These are phyloP conservation scores for Apostichopus japonicus DNA, from an alignment of 35 echinoderm and acorn worm species.

Conservation along the genomic window DNA sequence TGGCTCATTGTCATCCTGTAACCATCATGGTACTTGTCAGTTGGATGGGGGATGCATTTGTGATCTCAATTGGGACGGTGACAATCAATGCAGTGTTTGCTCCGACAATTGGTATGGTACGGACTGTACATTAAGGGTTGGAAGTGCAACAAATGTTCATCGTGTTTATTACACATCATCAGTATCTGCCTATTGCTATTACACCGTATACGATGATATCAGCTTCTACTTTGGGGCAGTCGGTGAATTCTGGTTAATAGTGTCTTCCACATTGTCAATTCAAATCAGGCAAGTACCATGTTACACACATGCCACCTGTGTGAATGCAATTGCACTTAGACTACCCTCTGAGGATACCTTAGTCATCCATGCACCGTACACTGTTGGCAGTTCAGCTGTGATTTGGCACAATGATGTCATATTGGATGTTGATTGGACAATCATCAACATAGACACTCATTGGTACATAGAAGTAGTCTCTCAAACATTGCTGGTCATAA, in stretches of 20 bases:
- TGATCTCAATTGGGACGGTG: slow-evolving; percentile 83
- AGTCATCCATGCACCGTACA: slow-evolving; percentile 77
- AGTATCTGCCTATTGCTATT: slow-evolving; percentile 66
- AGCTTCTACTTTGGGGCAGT: slow-evolving; percentile 71
- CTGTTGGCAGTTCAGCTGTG: slow-evolving; percentile 31
- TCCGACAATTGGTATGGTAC: slow-evolving; percentile 62
- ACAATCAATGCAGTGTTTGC: slow-evolving; percentile 67
- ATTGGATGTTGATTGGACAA: slow-evolving; percentile 11
- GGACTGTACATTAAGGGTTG: slow-evolving; percentile 73
- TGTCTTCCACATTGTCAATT: slow-evolving; percentile 14
- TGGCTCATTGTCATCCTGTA: slow-evolving; percentile 60
- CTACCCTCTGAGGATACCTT: slow-evolving; percentile 14
- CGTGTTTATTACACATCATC: slow-evolving; percentile 44
- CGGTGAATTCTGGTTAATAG: slow-evolving; percentile 83
- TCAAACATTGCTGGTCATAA: slow-evolving; percentile 18
- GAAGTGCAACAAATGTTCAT: neutral
- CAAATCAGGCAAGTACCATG: slow-evolving; percentile 89
- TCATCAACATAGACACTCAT: neutral
- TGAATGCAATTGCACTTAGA: slow-evolving; percentile 65
- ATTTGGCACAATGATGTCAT: slow-evolving; percentile 72
- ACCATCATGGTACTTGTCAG: slow-evolving; percentile 70
- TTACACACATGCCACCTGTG: slow-evolving; percentile 57
- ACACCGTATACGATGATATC: slow-evolving; percentile 74
- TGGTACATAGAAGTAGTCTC: slow-evolving; percentile 61
- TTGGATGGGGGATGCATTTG: slow-evolving; percentile 57